Conservation (phyloP, 1,140 invertebrate genomes). For the Mesaphorura yosii region DNA sequence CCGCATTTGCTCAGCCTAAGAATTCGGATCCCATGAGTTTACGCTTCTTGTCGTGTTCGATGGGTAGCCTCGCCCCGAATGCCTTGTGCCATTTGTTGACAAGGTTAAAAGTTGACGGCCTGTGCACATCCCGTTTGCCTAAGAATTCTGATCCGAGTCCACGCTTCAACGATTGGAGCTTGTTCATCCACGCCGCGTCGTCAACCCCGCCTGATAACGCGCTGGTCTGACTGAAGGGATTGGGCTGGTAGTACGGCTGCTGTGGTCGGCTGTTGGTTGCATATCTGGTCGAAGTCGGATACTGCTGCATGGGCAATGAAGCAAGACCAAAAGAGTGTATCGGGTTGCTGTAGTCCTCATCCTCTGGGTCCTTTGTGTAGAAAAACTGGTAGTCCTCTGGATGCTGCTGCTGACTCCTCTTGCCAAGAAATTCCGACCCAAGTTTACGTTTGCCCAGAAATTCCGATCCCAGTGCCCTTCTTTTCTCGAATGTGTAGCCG, state of each 20-base stretch:
- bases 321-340: too few species aligned
- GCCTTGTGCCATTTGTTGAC: too few species aligned
- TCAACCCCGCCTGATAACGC: not conserved
- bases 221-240: not conserved
- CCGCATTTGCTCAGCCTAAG: too few species aligned
- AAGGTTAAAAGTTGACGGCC: too few species aligned
- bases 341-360: too few species aligned
- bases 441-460: constrained; percentile 26
- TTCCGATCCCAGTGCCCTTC: constrained; percentile 29
- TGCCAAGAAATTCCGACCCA: constrained; percentile 22
- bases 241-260: not conserved
- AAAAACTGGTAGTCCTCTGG: too few species aligned
- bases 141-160: constrained; percentile 17
- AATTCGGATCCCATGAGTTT: too few species aligned
- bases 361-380: too few species aligned
- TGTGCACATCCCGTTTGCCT: constrained; percentile 13
- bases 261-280: not conserved
- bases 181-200: not conserved
- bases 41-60: too few species aligned
- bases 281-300: not conserved
- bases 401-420: too few species aligned
- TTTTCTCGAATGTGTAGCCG: not conserved
- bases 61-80: too few species aligned
- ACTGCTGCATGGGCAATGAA: not conserved
- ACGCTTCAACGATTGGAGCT: constrained; percentile 12